These are phyloP conservation scores for Merluccius polli DNA, from an alignment of 2,797 vertebrate genomes.

Conservation along the genomic window DNA sequence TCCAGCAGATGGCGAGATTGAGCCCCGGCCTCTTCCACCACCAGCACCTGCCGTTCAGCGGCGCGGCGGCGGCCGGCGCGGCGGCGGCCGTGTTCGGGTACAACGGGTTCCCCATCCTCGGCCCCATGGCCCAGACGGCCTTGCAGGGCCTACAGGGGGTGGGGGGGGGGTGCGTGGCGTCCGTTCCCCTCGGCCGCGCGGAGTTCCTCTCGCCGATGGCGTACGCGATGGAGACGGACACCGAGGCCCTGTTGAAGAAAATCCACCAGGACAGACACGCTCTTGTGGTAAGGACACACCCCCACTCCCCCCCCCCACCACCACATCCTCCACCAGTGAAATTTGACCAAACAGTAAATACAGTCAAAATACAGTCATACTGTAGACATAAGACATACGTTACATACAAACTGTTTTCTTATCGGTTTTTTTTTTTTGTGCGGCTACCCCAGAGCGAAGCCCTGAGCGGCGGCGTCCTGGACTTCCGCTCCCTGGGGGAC, in stretches of 20 bases:
- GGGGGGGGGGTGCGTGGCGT: slow-evolving; percentile 51
- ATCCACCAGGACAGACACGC: slow-evolving; percentile 71
- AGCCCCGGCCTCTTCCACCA: slow-evolving; percentile 43
- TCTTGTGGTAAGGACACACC: slow-evolving; percentile 62
- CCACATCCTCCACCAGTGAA: background rate
- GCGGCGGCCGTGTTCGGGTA: slow-evolving; percentile 59
- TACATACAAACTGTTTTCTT: background rate
- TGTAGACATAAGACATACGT: background rate
- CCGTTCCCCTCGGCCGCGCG: slow-evolving; percentile 56
- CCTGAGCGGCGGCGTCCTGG: slow-evolving; percentile 57
- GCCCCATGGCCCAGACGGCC: slow-evolving; percentile 47
- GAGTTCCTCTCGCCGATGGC: slow-evolving; percentile 70
- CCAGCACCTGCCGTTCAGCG: slow-evolving; percentile 50
- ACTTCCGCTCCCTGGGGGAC: slow-evolving; percentile 71
- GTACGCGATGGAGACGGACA: slow-evolving; percentile 69
- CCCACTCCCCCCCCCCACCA: background rate
- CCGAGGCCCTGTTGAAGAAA: slow-evolving; percentile 66
- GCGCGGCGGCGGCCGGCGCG: slow-evolving; percentile 29
- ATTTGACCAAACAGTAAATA: background rate
- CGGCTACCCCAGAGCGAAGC: slow-evolving; percentile 64
- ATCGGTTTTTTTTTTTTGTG: slow-evolving; percentile 8
- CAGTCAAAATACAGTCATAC: background rate
- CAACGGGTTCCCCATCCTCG: slow-evolving; percentile 62
- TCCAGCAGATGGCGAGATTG: slow-evolving; percentile 47
- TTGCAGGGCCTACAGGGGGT: slow-evolving; percentile 59